Evolutionary conservation across 1,140 invertebrate species (phyloP), one percentile per base, ranked within the genome.

Genomic region (Drosophila guanche): DNA sequence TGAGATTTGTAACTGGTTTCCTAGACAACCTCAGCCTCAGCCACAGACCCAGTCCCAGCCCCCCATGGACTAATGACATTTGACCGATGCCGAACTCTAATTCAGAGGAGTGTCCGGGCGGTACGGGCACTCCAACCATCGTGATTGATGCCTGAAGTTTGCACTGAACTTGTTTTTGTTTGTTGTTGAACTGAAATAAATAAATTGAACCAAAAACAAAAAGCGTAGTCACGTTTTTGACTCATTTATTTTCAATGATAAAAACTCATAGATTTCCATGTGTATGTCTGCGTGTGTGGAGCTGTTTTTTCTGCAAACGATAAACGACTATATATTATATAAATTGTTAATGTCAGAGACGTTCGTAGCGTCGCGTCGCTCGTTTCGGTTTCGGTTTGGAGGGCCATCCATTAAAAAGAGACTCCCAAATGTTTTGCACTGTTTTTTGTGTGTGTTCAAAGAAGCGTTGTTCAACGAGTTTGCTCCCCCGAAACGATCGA

Each of bases 191-290:
- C n/a, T n/a, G n/a, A n/a, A 67, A 76, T 53, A 76, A 54, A 76
- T 25, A 78, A 58, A 59, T 53, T 45, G 40, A 46, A 60, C 46
- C 25, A 66, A 71, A 68, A 55, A 54, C 41, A 37, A 37, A 37
- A 72, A 60, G 47, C 55, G 51, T 70, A 76, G 81, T 86, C 81
- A 86, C 81, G 81, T 86, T 86, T 86, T 88, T 81, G 77, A 77
- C 81, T 85, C 65, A 80, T 70, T 69, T 76, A 22, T 43, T 53
- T 52, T 10, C 29, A 46, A 42, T 42, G 45, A 52, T 37, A 37
- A 37, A 37, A 37, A 12, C 4, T 12, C 33, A 37, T 12, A 37
- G 4, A 37, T 37, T 58, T 73, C 58, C 47, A 58, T 74, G n/a
- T 40, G 42, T 7, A 41, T 57, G 20, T 6, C 42, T 55, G 10